Evolutionary conservation across 2,888 invertebrate genomes (phyloP).

Genomic region (Lamproptera curius): DNA sequence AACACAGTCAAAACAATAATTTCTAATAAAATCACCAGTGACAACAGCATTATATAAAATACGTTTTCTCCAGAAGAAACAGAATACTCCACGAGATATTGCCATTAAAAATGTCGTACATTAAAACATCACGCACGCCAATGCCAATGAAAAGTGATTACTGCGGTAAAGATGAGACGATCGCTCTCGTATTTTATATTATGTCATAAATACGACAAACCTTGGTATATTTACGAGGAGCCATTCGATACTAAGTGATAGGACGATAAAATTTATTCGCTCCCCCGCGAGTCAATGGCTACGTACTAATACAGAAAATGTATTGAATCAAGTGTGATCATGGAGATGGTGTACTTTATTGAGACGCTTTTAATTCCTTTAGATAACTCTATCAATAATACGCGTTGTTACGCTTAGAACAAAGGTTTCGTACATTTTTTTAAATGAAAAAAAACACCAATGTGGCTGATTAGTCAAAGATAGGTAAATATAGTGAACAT

Average conservation of each 20-base stretch:
- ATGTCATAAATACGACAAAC: slow-evolving; percentile 69
- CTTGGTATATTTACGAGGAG: slow-evolving; percentile 58
- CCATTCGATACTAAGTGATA: slow-evolving; percentile 70
- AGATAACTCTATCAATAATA: no score
- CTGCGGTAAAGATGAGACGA: slow-evolving; percentile 30
- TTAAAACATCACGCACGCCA: not conserved
- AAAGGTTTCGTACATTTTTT: no score
- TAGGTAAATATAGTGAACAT: no score
- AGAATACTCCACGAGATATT: no score
- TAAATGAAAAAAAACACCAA: no score
- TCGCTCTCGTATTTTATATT: slow-evolving; percentile 38
- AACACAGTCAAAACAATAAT: no score
- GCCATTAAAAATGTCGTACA: not conserved
- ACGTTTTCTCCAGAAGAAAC: no score
- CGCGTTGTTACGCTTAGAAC: no score
- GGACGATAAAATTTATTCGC: slow-evolving; percentile 54
- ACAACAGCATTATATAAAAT: no score
- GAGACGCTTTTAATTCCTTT: not conserved
- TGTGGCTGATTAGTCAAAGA: no score
- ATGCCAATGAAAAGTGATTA: slow-evolving; percentile 39
- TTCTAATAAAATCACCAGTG: no score
- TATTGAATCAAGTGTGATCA: slow-evolving; percentile 30
- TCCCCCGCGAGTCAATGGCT: slow-evolving; percentile 36
- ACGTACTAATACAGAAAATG: slow-evolving; percentile 34
- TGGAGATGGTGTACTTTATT: slow-evolving; percentile 1